Percentiles rank a stretch among this genome's conserved stretches.
phyloP scores from a whole-genome alignment of 2,888 invertebrate genomes.

The Alloplasta piceator region DNA sequence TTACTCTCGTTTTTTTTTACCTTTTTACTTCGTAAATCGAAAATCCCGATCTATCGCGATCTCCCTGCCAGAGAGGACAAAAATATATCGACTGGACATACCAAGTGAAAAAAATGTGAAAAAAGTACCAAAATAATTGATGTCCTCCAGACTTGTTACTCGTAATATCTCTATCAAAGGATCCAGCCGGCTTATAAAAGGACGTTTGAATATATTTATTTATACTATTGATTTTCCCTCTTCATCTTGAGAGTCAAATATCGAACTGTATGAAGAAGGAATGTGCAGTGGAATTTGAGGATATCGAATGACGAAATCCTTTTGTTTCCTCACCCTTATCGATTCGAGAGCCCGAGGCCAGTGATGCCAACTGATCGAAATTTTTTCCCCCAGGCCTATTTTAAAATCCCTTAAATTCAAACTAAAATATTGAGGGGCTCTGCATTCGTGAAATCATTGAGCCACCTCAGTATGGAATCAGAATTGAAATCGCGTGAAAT shows the following conservation, averaged over 20 bases:
- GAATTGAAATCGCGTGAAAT: no score
- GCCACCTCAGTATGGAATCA: no score
- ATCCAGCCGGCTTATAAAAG: background rate
- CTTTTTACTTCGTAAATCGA: slow-evolving; percentile 53
- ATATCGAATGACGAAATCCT: slow-evolving; percentile 37
- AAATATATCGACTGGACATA: slow-evolving; percentile 46
- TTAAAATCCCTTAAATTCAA: no score
- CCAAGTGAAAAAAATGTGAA: slow-evolving; percentile 24
- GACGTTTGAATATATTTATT: background rate
- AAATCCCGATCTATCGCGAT: slow-evolving; percentile 60
- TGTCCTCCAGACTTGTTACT: background rate
- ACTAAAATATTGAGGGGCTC: no score
- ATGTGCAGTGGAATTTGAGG: background rate
- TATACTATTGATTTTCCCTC: no score
- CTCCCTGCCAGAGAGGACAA: slow-evolving; percentile 10
- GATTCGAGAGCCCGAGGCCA: background rate
- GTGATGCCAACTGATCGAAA: no score
- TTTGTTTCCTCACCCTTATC: slow-evolving; percentile 29
- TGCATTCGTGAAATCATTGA: no score
- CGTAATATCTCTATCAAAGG: background rate
- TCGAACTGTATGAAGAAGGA: no score
- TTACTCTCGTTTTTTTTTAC: slow-evolving; percentile 5
- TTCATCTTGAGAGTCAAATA: no score
- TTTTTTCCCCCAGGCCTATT: no score
- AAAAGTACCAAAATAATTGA: slow-evolving; percentile 27